Base-by-base conservation (phyloP, 2,113 vertebrate genomes). In the Podarcis raffonei region DNA sequence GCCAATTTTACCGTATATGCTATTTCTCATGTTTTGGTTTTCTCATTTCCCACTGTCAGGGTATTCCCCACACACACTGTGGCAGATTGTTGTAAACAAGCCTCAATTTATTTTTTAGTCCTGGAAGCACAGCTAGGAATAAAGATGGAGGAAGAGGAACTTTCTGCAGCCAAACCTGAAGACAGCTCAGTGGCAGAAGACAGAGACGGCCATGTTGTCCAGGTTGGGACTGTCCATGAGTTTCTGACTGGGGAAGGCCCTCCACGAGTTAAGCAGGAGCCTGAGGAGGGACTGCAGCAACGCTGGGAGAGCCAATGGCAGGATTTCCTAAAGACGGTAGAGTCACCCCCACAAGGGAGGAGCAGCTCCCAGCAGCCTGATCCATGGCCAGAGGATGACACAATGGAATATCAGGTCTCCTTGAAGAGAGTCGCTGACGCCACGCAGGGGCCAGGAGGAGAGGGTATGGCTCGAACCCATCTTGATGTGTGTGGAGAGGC, bases 281-380 rank as follows among this genome's bases (percentile, higher is more conserved):
- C 78, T 1, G 65, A 59, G 5, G 86, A 81, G 16, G 86, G 32
- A 22, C 32, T 35, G 12, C 66, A 81, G 9, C 42, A 72, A 32
- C 27, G 42, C 8, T 81, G 86, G 86, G 78, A 81, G 25, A 35
- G 42, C 0, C 86, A 87, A 4, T 59, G 78, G 77, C 77, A 81
- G 78, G 53, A 87, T 4, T 87, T 81, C 77, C 42, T 81, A 42
- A 87, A 87, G 68, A 81, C 23, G 2, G 85, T 72, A n/a, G 85
- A 32, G 30, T 32, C 68, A 4, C 42, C 42, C 11, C 22, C 16
- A 18, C 69, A 27, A 12, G 20, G 5, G 25, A 25, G 18, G 30
- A 11, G 11, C 23, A 4, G 5, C 66, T 81, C 69, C 35, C 15
- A 6, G 5, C 78, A 1, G 27, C 79, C 27, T n/a, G 35, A 62